Evolutionary conservation across 2,113 vertebrate genomes (phyloP).

Genomic region (Calidris pugnax): DNA sequence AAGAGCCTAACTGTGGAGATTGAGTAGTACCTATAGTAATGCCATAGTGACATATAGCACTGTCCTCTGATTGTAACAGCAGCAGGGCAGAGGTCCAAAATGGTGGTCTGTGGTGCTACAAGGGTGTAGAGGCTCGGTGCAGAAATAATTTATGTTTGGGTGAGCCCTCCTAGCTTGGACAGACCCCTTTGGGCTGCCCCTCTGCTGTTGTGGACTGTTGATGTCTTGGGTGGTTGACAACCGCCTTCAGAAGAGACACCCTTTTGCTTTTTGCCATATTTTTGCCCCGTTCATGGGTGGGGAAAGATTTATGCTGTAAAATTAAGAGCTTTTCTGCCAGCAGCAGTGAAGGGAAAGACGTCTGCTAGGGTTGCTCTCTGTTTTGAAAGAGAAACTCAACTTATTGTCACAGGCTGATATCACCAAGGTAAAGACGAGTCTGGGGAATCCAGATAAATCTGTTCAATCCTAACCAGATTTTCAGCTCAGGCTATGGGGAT

Average conservation of each 20-base stretch:
- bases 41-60: neutral
- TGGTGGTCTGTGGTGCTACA: neutral
- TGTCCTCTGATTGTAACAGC: neutral
- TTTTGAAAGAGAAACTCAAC: neutral
- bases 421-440: neutral
- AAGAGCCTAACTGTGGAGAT: no score
- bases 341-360: neutral
- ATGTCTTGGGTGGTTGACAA: rapidly evolving
- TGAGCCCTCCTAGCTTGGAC: neutral
- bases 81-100: no score
- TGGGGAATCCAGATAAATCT: slow-evolving; percentile 41
- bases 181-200: neutral
- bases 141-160: neutral
- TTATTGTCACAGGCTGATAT: neutral
- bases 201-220: neutral
- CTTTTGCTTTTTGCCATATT: neutral
- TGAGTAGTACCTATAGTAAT: neutral
- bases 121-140: no score
- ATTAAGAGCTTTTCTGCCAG: neutral
- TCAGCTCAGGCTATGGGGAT: slow-evolving; percentile 14
- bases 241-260: neutral
- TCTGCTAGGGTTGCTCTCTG: neutral
- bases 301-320: neutral
- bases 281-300: neutral
- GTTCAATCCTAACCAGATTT: slow-evolving; percentile 50